These are phyloP conservation scores for Petrolisthes manimaculis DNA, from an alignment of 2,888 invertebrate species.

Conservation along the genomic window DNA sequence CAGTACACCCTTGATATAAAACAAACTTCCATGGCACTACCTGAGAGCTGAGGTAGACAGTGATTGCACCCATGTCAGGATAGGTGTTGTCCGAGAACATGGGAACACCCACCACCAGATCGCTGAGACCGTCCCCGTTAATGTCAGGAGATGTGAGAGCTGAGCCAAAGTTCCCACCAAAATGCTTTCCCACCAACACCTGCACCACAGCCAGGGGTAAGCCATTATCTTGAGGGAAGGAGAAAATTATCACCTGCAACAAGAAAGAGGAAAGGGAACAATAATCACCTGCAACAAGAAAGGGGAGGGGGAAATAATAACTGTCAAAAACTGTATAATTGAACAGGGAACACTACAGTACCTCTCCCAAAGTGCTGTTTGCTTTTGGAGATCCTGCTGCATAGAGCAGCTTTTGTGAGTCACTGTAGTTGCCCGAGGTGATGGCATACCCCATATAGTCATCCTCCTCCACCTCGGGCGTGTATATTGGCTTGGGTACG, in stretches of 20 bases:
- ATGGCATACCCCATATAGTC: constrained; percentile 67
- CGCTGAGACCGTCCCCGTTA: constrained; percentile 76
- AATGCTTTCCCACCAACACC: constrained; percentile 70
- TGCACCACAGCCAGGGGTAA: background rate
- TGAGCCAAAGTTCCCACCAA: constrained; percentile 79
- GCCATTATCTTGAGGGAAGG: background rate
- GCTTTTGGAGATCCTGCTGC: constrained; percentile 44
- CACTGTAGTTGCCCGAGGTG: constrained; percentile 66
- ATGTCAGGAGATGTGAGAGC: constrained; percentile 76
- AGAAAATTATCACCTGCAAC: background rate
- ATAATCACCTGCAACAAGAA: background rate
- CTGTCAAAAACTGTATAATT: background rate
- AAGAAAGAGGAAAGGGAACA: background rate
- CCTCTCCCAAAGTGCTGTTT: constrained; percentile 32
- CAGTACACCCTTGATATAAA: background rate
- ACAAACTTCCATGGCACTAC: background rate
- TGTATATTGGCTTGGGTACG: constrained; percentile 38
- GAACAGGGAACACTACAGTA: background rate
- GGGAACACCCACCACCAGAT: constrained; percentile 78
- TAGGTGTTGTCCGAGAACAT: constrained; percentile 66
- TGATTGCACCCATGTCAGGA: constrained; percentile 64
- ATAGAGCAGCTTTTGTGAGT: constrained; percentile 46
- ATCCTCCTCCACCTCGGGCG: constrained; percentile 24
- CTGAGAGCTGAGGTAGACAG: background rate
- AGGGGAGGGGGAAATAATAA: background rate